Evolutionary conservation across 1,140 invertebrate genomes (phyloP), one percentile per base, ranked within the genome.

Genomic region (Trichonephila clavata): DNA sequence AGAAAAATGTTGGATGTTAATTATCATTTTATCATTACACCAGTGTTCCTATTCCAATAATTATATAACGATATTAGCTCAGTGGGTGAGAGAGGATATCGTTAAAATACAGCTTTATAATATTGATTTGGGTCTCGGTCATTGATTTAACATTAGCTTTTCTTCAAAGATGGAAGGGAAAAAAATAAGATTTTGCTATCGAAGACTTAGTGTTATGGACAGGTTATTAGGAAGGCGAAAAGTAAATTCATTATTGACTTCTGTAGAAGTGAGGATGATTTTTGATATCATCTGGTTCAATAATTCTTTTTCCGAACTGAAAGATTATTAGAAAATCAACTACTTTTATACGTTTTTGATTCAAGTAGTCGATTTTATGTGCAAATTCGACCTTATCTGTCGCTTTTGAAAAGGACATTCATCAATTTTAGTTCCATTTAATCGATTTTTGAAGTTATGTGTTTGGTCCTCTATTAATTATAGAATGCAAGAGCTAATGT

Each of bases 11-110:
- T 32, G 71, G 71, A 60, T 63, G 84, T 93, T 93, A 93, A 93
- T 93, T 93, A 93, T 81, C 84, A 88, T 93, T 93, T 93, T 93
- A 93, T 93, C 92, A 93, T 93, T 93, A 81, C 92, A 93, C 84
- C 92, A 81, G 86, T 93, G 71, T 93, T 93, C 84, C 86, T 93
- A 88, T 88, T 43, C 92, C 92, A 81, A 93, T 93, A 93, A 93
- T 93, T 93, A 93, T 93, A 87, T 88, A 93, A 87, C 92, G 92
- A 93, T 93, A 93, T 93, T 93, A 93, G 92, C 60, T 93, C 84
- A 93, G 86, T 77, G 86, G 92, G 92, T 93, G 86, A 88, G 86
- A 88, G 87, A 80, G 43, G 71, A 93, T 93, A 93, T 93, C 92
- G 86, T 93, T 93, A 93, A 93, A 87, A 93, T 93, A 93, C 92